These are phyloP conservation scores for Marisa cornuarietis DNA, from an alignment of 1,140 invertebrate genomes.

Conservation along the genomic window DNA sequence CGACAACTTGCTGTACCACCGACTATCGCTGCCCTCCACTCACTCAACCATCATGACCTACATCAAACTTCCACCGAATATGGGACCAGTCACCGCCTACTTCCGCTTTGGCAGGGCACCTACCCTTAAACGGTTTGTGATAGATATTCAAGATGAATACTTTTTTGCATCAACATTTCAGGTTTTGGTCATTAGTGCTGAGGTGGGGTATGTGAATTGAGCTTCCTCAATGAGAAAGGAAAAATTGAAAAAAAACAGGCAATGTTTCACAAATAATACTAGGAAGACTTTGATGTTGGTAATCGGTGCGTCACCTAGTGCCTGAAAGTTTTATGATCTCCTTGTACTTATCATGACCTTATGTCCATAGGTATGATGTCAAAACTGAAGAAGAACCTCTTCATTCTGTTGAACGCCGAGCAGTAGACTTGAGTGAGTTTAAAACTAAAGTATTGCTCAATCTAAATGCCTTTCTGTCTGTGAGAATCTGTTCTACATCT, in stretches of 20 bases:
- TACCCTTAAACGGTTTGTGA: constrained; percentile 2
- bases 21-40: constrained; percentile 3
- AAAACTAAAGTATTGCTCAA: too few relatives aligned
- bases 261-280: too few relatives aligned
- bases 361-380: constrained; percentile 20
- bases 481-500: background rate
- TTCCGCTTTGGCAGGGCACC: constrained; percentile 3
- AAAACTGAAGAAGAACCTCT: constrained; percentile 2
- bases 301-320: background rate
- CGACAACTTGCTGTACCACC: constrained; percentile 23
- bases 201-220: too few relatives aligned
- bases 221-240: too few relatives aligned
- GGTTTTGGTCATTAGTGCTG: too few relatives aligned
- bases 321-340: too few relatives aligned
- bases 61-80: background rate
- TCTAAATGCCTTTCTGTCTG: constrained; percentile 46
- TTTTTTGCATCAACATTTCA: too few relatives aligned
- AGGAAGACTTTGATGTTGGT: background rate
- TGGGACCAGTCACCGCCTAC: constrained; percentile 9
- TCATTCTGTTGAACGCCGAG: background rate
- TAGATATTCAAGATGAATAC: too few relatives aligned
- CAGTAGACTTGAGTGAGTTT: constrained; percentile 37
- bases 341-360: background rate
- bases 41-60: background rate
- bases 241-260: too few relatives aligned